Conservation (phyloP, 2,113 vertebrate genomes). For the Psilopsiagon aymara region DNA sequence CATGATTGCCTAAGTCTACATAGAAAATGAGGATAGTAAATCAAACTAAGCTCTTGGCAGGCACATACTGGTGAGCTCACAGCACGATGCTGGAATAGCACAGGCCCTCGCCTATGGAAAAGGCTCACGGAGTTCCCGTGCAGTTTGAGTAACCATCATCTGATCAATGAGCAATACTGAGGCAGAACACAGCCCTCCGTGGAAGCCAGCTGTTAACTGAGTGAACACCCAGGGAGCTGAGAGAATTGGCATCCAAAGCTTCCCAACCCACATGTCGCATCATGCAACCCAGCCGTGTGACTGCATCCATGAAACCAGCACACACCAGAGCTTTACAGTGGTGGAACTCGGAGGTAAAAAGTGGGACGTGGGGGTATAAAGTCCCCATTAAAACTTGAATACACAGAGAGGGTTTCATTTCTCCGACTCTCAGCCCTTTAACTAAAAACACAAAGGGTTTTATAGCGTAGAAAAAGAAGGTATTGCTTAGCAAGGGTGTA, state of each 20-base stretch:
- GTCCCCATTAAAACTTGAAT: neutral
- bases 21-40: neutral
- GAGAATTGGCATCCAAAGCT: neutral
- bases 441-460: neutral
- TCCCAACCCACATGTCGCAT: neutral
- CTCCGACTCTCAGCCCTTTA: neutral
- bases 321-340: neutral
- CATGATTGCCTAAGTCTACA: slow-evolving; percentile 3
- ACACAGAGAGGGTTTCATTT: neutral
- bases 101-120: neutral
- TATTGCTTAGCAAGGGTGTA: neutral
- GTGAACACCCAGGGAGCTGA: neutral
- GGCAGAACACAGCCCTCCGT: neutral
- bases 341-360: neutral
- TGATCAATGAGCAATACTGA: slow-evolving; percentile 28
- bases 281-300: neutral
- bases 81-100: slow-evolving; percentile 25
- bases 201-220: neutral
- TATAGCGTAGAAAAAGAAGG: neutral
- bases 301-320: neutral
- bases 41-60: slow-evolving; percentile 41
- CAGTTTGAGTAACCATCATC: slow-evolving; percentile 27
- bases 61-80: slow-evolving; percentile 3
- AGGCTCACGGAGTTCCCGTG: neutral
- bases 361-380: neutral